A percentile compares a stretch with the other conserved stretches of the same genome.
phyloP scores from a whole-genome alignment of 2,888 invertebrate genomes.

The Aricia artaxerxes region DNA sequence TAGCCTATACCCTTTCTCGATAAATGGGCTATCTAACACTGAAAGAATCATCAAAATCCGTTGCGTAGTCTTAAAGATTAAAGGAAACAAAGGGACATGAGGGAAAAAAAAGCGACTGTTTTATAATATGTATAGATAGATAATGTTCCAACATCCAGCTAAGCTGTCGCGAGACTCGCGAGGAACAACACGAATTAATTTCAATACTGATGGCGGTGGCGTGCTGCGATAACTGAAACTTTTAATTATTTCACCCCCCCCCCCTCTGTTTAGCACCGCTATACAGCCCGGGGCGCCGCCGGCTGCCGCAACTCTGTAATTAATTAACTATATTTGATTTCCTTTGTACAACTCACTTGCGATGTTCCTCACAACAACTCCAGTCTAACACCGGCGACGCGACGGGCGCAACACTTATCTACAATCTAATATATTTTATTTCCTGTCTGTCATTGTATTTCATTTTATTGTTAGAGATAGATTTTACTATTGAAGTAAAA shows the following conservation, averaged over 20 bases:
- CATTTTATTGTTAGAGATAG: not conserved
- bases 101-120: too few relatives aligned
- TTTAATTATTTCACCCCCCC: not conserved
- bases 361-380: not conserved
- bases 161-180: not conserved
- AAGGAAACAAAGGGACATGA: too few relatives aligned
- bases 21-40: too few relatives aligned
- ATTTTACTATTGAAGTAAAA: not conserved
- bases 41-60: too few relatives aligned
- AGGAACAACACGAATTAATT: not conserved
- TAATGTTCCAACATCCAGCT: not conserved
- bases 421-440: not conserved
- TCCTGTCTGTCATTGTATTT: not conserved
- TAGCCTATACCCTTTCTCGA: too few relatives aligned
- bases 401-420: not conserved
- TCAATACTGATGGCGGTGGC: not conserved
- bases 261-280: not conserved
- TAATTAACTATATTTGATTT: slow-evolving; percentile 10
- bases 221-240: not conserved
- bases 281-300: not conserved
- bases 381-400: not conserved
- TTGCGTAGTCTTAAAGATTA: too few relatives aligned
- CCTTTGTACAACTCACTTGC: not conserved
- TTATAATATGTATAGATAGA: too few relatives aligned
- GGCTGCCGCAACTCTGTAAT: slow-evolving; percentile 5